Evolutionary conservation across 2,113 vertebrate species (phyloP), one percentile per base, ranked within the genome.

Genomic region (Conger conger): DNA sequence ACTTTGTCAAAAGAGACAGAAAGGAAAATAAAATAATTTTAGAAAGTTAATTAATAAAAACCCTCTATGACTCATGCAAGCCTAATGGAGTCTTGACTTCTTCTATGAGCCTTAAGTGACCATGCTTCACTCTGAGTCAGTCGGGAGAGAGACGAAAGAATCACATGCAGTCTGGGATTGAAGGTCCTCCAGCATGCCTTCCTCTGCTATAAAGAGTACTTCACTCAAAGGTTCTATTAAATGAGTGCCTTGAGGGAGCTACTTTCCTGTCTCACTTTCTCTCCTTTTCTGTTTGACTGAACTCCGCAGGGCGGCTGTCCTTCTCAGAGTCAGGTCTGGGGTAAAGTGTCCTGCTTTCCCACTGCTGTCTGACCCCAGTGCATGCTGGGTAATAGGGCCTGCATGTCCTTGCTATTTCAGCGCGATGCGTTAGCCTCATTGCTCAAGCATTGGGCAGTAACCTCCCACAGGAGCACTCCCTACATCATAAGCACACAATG

Each of bases 71-170:
- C 45, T 73, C 11, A 35, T n/a, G 38, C 11, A 27, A 80, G 79
- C 38, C 60, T 27, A 85, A 86, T 76, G 23, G 82, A 57, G 18
- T 11, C 11, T 38, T 45, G 37, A 76, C 68, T 85, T 79, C 84
- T 85, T 88, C 91, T 89, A 87, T 89, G 91, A 91, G 87, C 77
- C 79, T 90, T 81, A 91, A 88, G 89, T 73, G 85, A 83, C 83
- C 18, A 87, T 84, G 84, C 88, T 87, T 88, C 83, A 83, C 89
- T 87, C 86, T 27, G 60, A 68, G 60, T 68, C 27, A 68, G 17
- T 4, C 23, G 6, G 27, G 27, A n/a, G 27, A 27, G 68, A 50
- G 45, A 50, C 45, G 15, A 50, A 50, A 6, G 40, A 42, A 9
- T 42, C 4, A n/a, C n/a, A 42, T 50, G 45, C 45, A 50, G 9